These are phyloP conservation scores for Lamellibrachia satsuma DNA, from an alignment of 2,888 invertebrate species.

Conservation along the genomic window DNA sequence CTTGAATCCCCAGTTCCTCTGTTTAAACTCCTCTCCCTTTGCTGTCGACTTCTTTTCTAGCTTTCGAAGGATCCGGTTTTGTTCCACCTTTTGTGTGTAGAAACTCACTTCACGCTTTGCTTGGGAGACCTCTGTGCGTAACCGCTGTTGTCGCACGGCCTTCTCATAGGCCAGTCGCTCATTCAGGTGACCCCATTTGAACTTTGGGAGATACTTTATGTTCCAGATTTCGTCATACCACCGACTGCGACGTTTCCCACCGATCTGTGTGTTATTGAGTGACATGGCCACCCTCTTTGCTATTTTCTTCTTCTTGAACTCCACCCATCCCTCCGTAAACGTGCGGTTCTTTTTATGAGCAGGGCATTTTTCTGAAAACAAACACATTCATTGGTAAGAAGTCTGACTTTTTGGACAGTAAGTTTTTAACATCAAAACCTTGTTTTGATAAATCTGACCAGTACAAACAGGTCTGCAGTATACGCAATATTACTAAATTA, in stretches of 20 bases:
- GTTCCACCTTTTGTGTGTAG: constrained; percentile 80
- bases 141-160: constrained; percentile 85
- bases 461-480: too few relatives aligned
- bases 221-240: constrained; percentile 94
- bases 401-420: too few relatives aligned
- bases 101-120: constrained; percentile 90
- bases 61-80: constrained; percentile 74
- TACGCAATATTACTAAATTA: too few relatives aligned
- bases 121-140: constrained; percentile 86
- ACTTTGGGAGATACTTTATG: constrained; percentile 91
- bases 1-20: constrained; percentile 42
- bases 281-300: constrained; percentile 85
- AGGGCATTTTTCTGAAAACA: constrained; percentile 47
- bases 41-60: constrained; percentile 48
- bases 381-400: constrained; percentile 3
- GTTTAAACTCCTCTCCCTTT: constrained; percentile 34
- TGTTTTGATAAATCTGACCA: too few relatives aligned
- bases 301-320: constrained; percentile 86
- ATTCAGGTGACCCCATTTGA: constrained; percentile 95
- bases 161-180: constrained; percentile 93
- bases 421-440: background rate
- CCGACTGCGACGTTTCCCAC: constrained; percentile 82
- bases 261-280: constrained; percentile 79
- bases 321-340: constrained; percentile 88
- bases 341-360: constrained; percentile 51